Conservation (phyloP, 1,140 invertebrate genomes). For the Aphelinus atriplicis region DNA sequence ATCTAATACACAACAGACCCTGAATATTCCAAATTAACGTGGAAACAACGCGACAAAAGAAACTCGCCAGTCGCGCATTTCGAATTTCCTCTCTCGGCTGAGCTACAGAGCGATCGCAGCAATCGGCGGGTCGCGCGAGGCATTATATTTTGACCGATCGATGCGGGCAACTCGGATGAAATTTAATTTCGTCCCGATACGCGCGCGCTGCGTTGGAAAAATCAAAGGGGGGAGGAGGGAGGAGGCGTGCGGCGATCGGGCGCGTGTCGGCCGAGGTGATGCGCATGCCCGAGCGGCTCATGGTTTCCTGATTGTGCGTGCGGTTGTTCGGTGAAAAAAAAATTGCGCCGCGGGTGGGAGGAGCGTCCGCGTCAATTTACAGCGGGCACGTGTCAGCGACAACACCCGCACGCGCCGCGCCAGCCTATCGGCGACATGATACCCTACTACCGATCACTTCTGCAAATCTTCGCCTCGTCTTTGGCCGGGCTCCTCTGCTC, state of each 20-base stretch:
- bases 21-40: no score
- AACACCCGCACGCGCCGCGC: background rate
- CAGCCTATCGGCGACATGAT: slow-evolving; percentile 41
- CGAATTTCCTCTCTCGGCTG: no score
- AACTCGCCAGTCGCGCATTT: no score
- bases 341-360: slow-evolving; percentile 11
- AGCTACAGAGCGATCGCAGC: no score
- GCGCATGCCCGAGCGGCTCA: slow-evolving; percentile 15
- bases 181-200: no score
- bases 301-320: slow-evolving; percentile 57
- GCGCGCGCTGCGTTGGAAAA: background rate
- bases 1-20: no score
- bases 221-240: background rate
- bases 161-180: no score
- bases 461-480: slow-evolving; percentile 43
- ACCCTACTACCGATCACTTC: slow-evolving; percentile 42
- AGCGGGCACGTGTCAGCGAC: no score
- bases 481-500: background rate
- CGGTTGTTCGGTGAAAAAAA: slow-evolving; percentile 54
- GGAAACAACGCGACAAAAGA: no score
- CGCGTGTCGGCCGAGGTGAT: no score
- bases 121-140: no score
- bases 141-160: no score
- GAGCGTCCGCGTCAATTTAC: background rate
- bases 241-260: slow-evolving; percentile 32